Percentiles rank a stretch among this genome's conserved stretches.
Conservation (phyloP, 2,888 invertebrate genomes). For the Leptura quadrifasciata region DNA sequence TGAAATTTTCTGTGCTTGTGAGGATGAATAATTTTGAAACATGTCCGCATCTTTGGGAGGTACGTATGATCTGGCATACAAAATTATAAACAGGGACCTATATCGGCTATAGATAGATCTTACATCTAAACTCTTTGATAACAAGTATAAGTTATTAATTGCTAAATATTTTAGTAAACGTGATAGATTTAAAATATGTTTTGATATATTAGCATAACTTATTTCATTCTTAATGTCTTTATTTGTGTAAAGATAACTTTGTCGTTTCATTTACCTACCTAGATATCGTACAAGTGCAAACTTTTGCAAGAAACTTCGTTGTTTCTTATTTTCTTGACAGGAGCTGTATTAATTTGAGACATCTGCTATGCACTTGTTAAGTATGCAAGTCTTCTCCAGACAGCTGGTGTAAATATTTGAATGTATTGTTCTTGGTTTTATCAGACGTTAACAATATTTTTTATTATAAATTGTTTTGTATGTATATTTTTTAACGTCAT, state of each 20-base stretch:
- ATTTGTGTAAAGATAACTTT: slow-evolving; percentile 20
- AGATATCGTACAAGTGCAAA: slow-evolving; percentile 18
- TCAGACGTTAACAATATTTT: slow-evolving; percentile 1
- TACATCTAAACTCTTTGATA: background rate
- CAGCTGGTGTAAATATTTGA: slow-evolving; percentile 29
- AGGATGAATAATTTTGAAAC: no score
- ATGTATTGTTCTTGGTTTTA: slow-evolving; percentile 15
- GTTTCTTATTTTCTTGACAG: slow-evolving; percentile 17
- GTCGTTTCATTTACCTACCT: slow-evolving; percentile 17
- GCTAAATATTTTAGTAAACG: background rate
- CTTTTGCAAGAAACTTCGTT: slow-evolving; percentile 16
- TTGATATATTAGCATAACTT: background rate
- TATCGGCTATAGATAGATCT: no score
- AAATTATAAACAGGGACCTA: no score
- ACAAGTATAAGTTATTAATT: background rate
- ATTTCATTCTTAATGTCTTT: background rate
- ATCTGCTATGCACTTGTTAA: slow-evolving; percentile 28
- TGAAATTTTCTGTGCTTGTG: no score
- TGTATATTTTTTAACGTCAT: background rate
- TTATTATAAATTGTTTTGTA: background rate
- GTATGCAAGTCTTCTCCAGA: slow-evolving; percentile 30
- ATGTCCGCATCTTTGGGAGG: no score
- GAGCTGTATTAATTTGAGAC: slow-evolving; percentile 24
- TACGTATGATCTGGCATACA: no score
- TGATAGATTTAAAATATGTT: background rate